Evolutionary conservation across 2,888 invertebrate species (phyloP).

Genomic region (Drosophila emarginata): DNA sequence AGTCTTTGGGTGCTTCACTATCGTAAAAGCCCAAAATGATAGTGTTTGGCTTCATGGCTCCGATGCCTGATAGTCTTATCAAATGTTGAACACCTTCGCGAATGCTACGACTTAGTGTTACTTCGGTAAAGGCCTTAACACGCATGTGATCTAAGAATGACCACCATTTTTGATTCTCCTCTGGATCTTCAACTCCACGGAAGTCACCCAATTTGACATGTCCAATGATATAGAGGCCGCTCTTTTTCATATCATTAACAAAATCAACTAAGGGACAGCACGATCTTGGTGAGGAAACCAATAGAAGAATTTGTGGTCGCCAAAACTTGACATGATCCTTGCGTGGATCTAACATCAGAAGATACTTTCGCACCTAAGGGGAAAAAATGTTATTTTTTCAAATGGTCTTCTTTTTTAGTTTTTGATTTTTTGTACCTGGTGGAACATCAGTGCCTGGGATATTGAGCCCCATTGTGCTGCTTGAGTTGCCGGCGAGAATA

Average conservation of each 20-base stretch:
- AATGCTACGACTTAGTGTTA: slow-evolving; percentile 93
- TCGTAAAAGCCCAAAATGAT: slow-evolving; percentile 97
- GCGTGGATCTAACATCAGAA: slow-evolving; percentile 95
- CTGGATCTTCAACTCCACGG: slow-evolving; percentile 86
- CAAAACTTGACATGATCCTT: slow-evolving; percentile 99
- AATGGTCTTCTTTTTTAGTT: too few relatives aligned
- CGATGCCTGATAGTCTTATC: slow-evolving; percentile 95
- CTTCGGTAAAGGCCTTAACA: slow-evolving; percentile 97
- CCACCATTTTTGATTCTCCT: slow-evolving; percentile 94
- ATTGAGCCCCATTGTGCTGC: slow-evolving; percentile 96
- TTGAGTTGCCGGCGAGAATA: slow-evolving; percentile 92
- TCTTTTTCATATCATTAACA: slow-evolving; percentile 98
- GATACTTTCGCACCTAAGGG: slow-evolving; percentile 92
- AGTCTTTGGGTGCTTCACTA: slow-evolving; percentile 88
- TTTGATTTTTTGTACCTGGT: slow-evolving; percentile 85
- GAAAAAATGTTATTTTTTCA: not conserved
- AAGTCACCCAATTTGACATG: slow-evolving; percentile 89
- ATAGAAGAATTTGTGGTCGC: slow-evolving; percentile 97
- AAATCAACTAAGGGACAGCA: slow-evolving; percentile 97
- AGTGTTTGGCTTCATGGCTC: slow-evolving; percentile 99
- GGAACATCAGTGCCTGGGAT: slow-evolving; percentile 99
- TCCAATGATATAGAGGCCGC: slow-evolving; percentile 93
- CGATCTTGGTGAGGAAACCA: slow-evolving; percentile 95
- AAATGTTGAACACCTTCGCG: slow-evolving; percentile 96
- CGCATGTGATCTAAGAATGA: slow-evolving; percentile 96